Base-by-base conservation (phyloP, 2,888 invertebrate species). In the Caenorhabditis becei region DNA sequence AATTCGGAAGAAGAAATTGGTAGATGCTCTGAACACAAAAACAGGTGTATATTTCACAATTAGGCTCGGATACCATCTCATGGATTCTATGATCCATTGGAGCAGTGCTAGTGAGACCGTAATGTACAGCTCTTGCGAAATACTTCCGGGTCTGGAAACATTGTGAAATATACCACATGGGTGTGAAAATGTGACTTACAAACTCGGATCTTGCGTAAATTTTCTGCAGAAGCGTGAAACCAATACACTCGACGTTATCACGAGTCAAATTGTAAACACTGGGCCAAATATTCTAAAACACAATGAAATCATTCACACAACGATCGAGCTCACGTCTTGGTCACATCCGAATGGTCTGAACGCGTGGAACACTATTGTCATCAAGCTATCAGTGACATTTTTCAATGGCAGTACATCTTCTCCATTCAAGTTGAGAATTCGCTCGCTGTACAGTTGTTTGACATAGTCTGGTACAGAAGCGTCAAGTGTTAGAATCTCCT, bases 281-380 rank as follows among this genome's bases (percentile, higher is more conserved):
- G n/a, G 74, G 74, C 74, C 69, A 80, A 23, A 74, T 65, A 35
- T 74, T 74, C 65, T 80, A 72, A 71, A 24, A 47, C 16, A 16
- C 41, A 16, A 41, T 16, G 16, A 7, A 10, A 47, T 18, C 18
- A 5, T 3, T 3, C 35, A 44, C 11, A 14, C 28, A 28, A 11
- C 24, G 23, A n/a, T n/a, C 11, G 24, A 32, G 53, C 71, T 69
- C 18, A 77, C 77, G 32, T 69, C 80, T 23, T 72, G 79, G 67
- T 79, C 74, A 32, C 80, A 80, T 0, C 80, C 80, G 37, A 80
- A 80, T 23, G 80, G 51, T n/a, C 63, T 23, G 51, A 80, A 80
- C 0, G 74, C 74, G 59, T 74, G 63, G 24, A 47, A 80, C 5
- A 70, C 49, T 0, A 80, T 74, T 3, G 74, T 53, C 59, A 74